These are phyloP conservation scores for Oryzias woworae DNA, from an alignment of 2,113 vertebrate species.

Conservation along the genomic window DNA sequence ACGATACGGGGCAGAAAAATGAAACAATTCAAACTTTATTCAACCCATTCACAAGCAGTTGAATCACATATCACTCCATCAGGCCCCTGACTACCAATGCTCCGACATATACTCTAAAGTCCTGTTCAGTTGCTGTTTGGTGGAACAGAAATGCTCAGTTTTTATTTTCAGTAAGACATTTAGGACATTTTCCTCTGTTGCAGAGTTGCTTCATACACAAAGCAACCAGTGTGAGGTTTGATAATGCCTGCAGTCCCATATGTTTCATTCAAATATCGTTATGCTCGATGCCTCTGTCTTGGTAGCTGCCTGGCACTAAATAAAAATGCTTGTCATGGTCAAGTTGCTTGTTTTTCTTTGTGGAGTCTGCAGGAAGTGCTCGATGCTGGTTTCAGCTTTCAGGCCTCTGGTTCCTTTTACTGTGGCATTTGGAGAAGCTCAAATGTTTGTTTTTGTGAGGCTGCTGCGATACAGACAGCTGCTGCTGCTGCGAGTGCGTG, in stretches of 20 bases:
- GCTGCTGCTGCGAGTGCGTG: conserved; percentile 35
- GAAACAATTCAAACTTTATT: no score
- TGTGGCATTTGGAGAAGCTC: conserved; percentile 73
- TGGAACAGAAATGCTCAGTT: no score
- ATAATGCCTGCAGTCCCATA: conserved; percentile 25
- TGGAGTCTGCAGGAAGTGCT: conserved; percentile 51
- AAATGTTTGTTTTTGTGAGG: conserved; percentile 72
- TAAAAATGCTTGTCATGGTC: conserved; percentile 59
- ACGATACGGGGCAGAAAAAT: no score
- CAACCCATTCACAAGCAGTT: no score
- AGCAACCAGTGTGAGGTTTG: conserved; percentile 14
- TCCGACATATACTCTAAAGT: no score
- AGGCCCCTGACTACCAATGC: no score
- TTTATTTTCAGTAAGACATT: no score
- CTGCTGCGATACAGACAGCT: conserved; percentile 68
- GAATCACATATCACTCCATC: no score
- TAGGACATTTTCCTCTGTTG: background rate
- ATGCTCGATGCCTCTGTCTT: conserved; percentile 8
- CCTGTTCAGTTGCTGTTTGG: no score
- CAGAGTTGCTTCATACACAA: conserved; percentile 2
- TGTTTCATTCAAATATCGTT: conserved; percentile 2
- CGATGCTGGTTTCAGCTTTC: conserved; percentile 57
- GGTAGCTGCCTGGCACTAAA: conserved; percentile 4
- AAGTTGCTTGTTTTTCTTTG: conserved; percentile 10
- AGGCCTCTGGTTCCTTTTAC: conserved; percentile 40